These are phyloP conservation scores for Druon quercuslanigerum DNA, from an alignment of 1,140 invertebrate genomes.

Conservation along the genomic window DNA sequence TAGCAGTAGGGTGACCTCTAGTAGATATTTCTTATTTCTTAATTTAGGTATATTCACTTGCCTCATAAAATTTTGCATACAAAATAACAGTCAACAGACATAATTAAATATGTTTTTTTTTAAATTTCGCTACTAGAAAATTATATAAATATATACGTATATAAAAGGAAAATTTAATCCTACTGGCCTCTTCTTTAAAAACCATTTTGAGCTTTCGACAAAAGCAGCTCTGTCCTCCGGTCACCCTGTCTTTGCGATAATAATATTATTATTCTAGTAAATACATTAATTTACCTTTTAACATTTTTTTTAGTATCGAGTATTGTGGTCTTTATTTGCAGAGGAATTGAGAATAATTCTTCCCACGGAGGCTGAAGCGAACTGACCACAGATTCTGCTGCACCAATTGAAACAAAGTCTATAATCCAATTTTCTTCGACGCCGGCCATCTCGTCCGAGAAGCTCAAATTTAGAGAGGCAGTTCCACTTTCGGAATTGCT, in stretches of 20 bases:
- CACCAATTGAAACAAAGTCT: constrained; percentile 61
- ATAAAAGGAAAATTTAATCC: neutral
- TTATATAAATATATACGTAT: constrained; percentile 30
- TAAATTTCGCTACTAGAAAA: neutral
- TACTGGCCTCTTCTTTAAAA: neutral
- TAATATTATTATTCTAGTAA: constrained; percentile 1
- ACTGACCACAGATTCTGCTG: constrained; percentile 67
- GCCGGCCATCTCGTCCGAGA: constrained; percentile 65
- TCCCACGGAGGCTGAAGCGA: constrained; percentile 72
- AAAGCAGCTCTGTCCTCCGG: too few relatives aligned
- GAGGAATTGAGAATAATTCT: constrained; percentile 70
- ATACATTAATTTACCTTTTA: constrained; percentile 27
- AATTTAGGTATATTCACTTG: neutral
- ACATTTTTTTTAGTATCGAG: constrained; percentile 1
- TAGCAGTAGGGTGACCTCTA: neutral
- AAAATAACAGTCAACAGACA: too few relatives aligned
- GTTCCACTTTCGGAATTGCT: constrained; percentile 52
- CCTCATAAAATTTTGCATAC: too few relatives aligned
- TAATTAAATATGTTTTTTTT: neutral
- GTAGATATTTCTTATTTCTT: constrained; percentile 2
- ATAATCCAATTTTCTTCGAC: constrained; percentile 67
- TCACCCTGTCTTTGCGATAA: neutral
- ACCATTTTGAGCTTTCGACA: too few relatives aligned
- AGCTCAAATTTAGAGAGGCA: constrained; percentile 62
- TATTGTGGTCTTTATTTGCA: constrained; percentile 63